Base-by-base conservation (phyloP, 2,113 vertebrate genomes). In the Passer montanus region DNA sequence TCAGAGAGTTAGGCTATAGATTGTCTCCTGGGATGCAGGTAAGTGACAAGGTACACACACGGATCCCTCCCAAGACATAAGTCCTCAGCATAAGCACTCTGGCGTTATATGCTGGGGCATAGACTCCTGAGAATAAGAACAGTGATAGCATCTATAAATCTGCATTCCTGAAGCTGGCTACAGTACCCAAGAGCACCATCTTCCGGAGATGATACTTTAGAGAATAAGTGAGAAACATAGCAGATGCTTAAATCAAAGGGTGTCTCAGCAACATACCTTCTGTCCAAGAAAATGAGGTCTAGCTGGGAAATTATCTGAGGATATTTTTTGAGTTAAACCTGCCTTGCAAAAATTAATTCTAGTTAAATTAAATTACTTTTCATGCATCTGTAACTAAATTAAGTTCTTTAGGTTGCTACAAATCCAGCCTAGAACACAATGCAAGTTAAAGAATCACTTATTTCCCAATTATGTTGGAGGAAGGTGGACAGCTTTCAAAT, bases 111-210 rank as follows among this genome's bases (percentile, higher is more conserved):
- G 59, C 66, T n/a, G 19, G 15, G n/a, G 27, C 18, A 69, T 7
- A 56, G 21, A 52, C 37, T 81, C 59, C 13, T 24, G 56, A 94
- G 72, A 94, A 69, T 33, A 39, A 70, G 5, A 55, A 35, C 28
- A 20, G 13, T 62, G 31, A 47, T 20, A 26, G 11, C 27, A 60
- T 15, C 47, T 24, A 28, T 59, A 96, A 92, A 96, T 93, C 83
- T 75, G 47, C n/a, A 62, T 76, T 97, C 90, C 30, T 27, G 35
- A 5, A 75, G 69, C 62, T 85, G 69, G 72, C 86, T 95, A 87
- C 76, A 91, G 52, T 87, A 84, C 80, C 87, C 95, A 95, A 64
- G 72, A 97, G 93, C n/a, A 94, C 35, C 37, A 87, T 96, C 62
- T 89, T 95, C 68, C 55, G 90, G 70, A 95, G 79, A 59, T 78